These are phyloP conservation scores for Anorthoa munda DNA, from an alignment of 2,888 invertebrate species.

Conservation along the genomic window DNA sequence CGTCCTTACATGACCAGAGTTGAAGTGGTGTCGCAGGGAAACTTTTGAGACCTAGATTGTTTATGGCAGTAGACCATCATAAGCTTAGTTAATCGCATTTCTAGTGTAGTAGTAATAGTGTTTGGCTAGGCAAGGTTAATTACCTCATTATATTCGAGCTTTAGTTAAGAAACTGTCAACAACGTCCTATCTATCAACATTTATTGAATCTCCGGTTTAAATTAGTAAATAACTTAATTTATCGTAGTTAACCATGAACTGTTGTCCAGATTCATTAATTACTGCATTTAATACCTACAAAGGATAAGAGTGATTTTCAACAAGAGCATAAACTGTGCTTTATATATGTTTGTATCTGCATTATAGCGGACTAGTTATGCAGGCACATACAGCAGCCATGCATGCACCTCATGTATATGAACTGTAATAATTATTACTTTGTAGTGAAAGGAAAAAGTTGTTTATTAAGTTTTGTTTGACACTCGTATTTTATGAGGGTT, in stretches of 20 bases:
- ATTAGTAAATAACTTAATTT: constrained; percentile 58
- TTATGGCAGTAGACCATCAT: neutral
- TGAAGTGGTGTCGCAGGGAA: neutral
- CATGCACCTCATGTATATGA: constrained; percentile 40
- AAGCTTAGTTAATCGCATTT: neutral
- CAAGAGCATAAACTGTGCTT: constrained; percentile 43
- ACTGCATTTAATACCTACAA: constrained; percentile 52
- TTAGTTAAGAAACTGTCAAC: constrained; percentile 30
- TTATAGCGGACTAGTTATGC: constrained; percentile 38
- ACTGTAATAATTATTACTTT: constrained; percentile 54
- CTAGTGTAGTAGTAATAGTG: neutral
- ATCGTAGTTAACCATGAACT: constrained; percentile 64
- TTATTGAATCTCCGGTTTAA: constrained; percentile 45
- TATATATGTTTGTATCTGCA: constrained; percentile 30
- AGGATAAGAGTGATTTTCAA: constrained; percentile 61
- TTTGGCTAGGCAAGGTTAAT: constrained; percentile 1
- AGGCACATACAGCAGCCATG: constrained; percentile 31
- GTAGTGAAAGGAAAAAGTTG: constrained; percentile 50
- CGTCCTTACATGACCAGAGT: neutral
- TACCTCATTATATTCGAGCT: constrained; percentile 14
- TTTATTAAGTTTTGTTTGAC: constrained; percentile 37
- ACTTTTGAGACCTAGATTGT: neutral
- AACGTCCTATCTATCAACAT: constrained; percentile 43
- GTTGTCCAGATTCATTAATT: constrained; percentile 41
- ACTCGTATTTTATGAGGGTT: constrained; percentile 29